Evolutionary conservation across 2,888 invertebrate genomes (phyloP).

Genomic region (Folsomia candida): DNA sequence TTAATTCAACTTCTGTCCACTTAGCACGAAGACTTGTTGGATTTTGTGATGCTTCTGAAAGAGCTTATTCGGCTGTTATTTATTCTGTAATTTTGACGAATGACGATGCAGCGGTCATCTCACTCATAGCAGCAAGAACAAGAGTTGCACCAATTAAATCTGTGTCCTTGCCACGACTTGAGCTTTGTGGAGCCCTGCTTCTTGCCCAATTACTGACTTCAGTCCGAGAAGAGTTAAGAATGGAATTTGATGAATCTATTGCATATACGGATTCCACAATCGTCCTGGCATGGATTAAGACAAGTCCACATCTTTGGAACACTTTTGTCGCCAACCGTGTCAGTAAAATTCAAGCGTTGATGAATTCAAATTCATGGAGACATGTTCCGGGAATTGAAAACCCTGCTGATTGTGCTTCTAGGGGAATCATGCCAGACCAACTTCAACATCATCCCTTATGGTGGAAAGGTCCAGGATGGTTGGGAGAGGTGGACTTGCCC

Average conservation of each 20-base stretch:
- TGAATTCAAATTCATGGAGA: constrained; percentile 33
- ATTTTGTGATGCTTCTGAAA: constrained; percentile 10
- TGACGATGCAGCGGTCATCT: background rate
- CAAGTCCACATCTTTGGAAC: constrained; percentile 40
- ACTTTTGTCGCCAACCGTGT: constrained; percentile 50
- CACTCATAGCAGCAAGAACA: constrained; percentile 35
- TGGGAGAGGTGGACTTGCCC: no score
- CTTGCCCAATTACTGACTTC: constrained; percentile 39
- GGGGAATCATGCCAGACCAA: constrained; percentile 21
- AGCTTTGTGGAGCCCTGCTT: constrained; percentile 51
- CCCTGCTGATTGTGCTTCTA: constrained; percentile 42
- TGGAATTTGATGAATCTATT: constrained; percentile 11
- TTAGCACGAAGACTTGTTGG: background rate
- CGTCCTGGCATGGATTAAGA: constrained; percentile 50
- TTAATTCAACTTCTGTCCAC: background rate
- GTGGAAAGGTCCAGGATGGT: no score
- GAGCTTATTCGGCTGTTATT: constrained; percentile 3
- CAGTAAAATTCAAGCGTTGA: constrained; percentile 44
- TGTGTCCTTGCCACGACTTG: constrained; percentile 50
- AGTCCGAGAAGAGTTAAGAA: constrained; percentile 20
- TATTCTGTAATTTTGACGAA: background rate
- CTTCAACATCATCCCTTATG: background rate
- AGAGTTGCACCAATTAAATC: constrained; percentile 47
- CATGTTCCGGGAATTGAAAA: constrained; percentile 40
- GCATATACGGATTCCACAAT: constrained; percentile 52